A percentile compares a stretch with the other conserved stretches of the same genome.
Evolutionary conservation across 2,113 vertebrate genomes (phyloP).

Genomic region (Mola mola): DNA sequence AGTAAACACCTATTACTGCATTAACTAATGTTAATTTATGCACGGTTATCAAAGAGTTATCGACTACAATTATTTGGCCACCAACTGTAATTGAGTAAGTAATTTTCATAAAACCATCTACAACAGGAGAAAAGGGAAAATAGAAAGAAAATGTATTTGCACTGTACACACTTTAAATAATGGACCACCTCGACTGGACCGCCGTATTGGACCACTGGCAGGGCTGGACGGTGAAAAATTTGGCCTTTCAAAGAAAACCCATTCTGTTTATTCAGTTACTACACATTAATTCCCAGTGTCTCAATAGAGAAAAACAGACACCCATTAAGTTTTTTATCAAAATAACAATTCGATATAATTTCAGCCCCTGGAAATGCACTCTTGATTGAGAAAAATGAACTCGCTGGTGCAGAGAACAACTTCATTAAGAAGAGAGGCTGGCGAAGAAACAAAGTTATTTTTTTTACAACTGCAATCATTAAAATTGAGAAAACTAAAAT

Average conservation of each 20-base stretch:
- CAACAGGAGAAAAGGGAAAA: too few species aligned
- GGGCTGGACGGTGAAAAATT: neutral
- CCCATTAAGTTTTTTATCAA: conserved; percentile 37
- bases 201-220: neutral
- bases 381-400: conserved; percentile 27
- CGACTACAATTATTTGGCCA: too few species aligned
- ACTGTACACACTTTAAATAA: too few species aligned
- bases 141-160: too few species aligned
- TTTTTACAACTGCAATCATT: conserved; percentile 7
- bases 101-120: too few species aligned
- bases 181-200: neutral
- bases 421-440: conserved; percentile 31
- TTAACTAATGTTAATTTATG: too few species aligned
- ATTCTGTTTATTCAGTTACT: neutral
- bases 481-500: conserved; percentile 31
- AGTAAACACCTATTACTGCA: too few species aligned
- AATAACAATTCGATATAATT: conserved; percentile 12
- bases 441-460: conserved; percentile 18
- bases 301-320: conserved; percentile 16
- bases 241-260: neutral
- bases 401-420: conserved; percentile 9
- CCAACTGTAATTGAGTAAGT: too few species aligned
- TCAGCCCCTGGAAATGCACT: conserved; percentile 15
- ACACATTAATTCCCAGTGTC: neutral
- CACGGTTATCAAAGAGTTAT: too few species aligned